These are phyloP conservation scores for Drosophila atripex DNA, from an alignment of 2,888 invertebrate genomes.

Conservation along the genomic window DNA sequence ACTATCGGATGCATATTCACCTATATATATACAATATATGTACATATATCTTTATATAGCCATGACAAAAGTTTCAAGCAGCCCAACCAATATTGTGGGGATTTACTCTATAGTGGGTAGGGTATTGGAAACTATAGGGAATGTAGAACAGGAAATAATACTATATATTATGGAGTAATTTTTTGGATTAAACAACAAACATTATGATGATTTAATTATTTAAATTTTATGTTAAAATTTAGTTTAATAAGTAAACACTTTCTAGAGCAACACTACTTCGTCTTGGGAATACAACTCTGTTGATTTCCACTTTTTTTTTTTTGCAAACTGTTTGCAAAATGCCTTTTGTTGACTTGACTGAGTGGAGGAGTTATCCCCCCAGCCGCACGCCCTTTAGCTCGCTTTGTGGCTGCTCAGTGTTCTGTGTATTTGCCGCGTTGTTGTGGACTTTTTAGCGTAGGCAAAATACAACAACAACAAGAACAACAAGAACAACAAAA, in stretches of 20 bases:
- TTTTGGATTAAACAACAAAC: no score
- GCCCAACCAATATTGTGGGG: slow-evolving; percentile 15
- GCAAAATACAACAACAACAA: slow-evolving; percentile 15
- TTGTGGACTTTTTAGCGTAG: slow-evolving; percentile 44
- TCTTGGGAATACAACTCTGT: background rate
- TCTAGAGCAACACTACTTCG: slow-evolving; percentile 22
- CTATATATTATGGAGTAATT: background rate
- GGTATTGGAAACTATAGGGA: background rate
- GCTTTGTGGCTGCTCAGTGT: slow-evolving; percentile 15
- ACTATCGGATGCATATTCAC: slow-evolving; percentile 17
- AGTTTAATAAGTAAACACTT: background rate
- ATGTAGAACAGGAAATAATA: no score
- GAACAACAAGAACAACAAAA: no score
- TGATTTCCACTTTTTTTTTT: slow-evolving; percentile 23
- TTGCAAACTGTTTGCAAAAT: slow-evolving; percentile 49
- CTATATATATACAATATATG: background rate
- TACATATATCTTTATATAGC: slow-evolving; percentile 17
- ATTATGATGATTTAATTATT: no score
- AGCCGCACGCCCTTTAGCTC: slow-evolving; percentile 11
- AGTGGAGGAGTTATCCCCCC: slow-evolving; percentile 15
- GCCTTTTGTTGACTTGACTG: slow-evolving; percentile 68
- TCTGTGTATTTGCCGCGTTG: slow-evolving; percentile 38
- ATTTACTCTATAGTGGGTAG: background rate
- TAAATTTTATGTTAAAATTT: no score
- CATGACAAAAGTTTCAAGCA: slow-evolving; percentile 37